These are phyloP conservation scores for Siniperca knerii DNA, from an alignment of 2,113 vertebrate species.

Conservation along the genomic window DNA sequence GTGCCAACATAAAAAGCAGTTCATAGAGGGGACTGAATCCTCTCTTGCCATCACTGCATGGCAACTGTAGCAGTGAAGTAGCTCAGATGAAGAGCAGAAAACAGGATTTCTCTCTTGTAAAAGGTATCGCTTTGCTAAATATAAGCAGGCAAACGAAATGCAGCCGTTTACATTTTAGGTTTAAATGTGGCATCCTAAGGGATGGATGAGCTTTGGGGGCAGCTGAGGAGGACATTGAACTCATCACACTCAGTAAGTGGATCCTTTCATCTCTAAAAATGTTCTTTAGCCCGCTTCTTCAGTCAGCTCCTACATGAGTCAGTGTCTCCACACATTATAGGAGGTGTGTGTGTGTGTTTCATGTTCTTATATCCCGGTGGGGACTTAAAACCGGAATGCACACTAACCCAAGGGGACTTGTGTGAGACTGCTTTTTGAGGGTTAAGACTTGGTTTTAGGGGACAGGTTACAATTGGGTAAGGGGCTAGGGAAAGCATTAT, in stretches of 20 bases:
- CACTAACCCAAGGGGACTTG: too few species aligned
- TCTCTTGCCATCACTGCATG: conserved; percentile 1
- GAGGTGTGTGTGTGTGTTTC: background rate
- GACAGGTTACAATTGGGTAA: too few species aligned
- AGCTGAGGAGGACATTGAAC: background rate
- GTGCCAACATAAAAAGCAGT: conserved; percentile 12
- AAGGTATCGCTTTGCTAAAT: background rate
- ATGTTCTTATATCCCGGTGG: too few species aligned
- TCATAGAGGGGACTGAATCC: conserved; percentile 2
- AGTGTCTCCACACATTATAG: background rate
- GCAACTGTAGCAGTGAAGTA: background rate
- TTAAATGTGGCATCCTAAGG: background rate
- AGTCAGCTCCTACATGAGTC: background rate
- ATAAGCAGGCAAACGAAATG: conserved; percentile 1
- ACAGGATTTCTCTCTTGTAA: background rate
- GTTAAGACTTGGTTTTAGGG: too few species aligned
- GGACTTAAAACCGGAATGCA: too few species aligned
- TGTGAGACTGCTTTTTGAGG: too few species aligned
- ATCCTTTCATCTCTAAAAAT: background rate
- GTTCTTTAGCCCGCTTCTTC: background rate
- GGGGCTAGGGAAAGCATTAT: too few species aligned
- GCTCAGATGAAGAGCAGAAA: background rate
- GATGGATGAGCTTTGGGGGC: background rate
- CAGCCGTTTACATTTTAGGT: background rate
- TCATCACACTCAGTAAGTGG: conserved; percentile 10